Base-by-base conservation (phyloP, 2,888 invertebrate species). In the Agriopis marginaria region DNA sequence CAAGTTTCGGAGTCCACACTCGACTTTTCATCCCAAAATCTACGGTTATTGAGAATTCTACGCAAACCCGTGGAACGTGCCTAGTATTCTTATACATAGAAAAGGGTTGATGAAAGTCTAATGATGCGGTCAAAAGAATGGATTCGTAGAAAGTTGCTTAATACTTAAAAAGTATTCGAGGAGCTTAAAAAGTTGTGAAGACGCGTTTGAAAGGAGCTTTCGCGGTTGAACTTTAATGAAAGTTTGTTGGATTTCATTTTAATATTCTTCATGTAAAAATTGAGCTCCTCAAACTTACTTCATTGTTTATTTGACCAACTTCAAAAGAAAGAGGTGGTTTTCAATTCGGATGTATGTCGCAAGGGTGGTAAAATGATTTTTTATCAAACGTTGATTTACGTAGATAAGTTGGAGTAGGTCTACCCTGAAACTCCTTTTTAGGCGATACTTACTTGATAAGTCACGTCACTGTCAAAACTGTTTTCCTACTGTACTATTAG, bases 61-160 rank as follows among this genome's bases (percentile, higher is more conserved):
- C 32, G 32, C 32, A 32, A 32, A 32, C 32, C 32, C 32, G 32
- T 32, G 32, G 3, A 4, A 32, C 32, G 32, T 32, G 6, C 7
- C 39, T 49, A 50, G 54, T 71, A 12, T 53, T n/a, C 10, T 56
- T 62, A 66, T 62, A 61, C 71, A 67, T 68, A 63, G 63, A 71
- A 75, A 73, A 72, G 54, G 68, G 59, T 54, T 63, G 65, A 68
- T 70, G 63, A 44, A 49, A 66, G 70, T 61, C 82, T 88, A 89
- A 87, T 82, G 86, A 88, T 86, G 87, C 80, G 76, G 76, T 72
- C 74, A 68, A 77, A 80, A 81, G 79, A 81, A 79, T 77, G 70
- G 78, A 79, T 78, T 76, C 70, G 75, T 74, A 66, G 60, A 79
- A 82, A 81, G 75, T 83, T 79, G 75, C 73, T 73, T 76, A 68